Conservation (phyloP, 2,797 vertebrate genomes). For the Dallia pectoralis region DNA sequence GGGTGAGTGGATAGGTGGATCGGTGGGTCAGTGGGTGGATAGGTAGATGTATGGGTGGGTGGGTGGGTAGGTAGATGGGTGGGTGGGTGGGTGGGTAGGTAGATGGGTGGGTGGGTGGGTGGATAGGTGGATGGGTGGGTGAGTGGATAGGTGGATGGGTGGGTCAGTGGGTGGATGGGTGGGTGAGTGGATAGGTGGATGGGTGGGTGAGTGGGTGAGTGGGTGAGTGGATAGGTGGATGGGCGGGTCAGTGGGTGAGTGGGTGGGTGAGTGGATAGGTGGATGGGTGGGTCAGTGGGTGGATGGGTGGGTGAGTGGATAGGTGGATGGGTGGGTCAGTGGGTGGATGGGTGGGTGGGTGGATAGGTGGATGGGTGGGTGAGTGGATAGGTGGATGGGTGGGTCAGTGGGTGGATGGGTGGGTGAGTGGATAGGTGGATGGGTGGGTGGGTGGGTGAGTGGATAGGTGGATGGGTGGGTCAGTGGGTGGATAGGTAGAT, state of each 20-base stretch:
- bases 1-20: too few relatives aligned
- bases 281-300: too few relatives aligned
- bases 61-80: too few relatives aligned
- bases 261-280: too few relatives aligned
- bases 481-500: conserved; percentile 21
- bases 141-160: conserved; percentile 16
- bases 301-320: conserved; percentile 17
- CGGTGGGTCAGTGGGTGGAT: conserved; percentile 20
- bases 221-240: too few relatives aligned
- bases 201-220: conserved; percentile 31
- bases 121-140: too few relatives aligned
- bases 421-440: too few relatives aligned
- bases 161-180: too few relatives aligned
- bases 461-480: too few relatives aligned
- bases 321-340: too few relatives aligned
- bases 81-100: conserved; percentile 25
- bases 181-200: conserved; percentile 20
- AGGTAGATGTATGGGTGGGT: conserved; percentile 33
- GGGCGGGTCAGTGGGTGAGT: conserved; percentile 24
- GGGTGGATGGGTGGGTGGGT: too few relatives aligned
- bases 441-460: conserved; percentile 13
- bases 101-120: too few relatives aligned
- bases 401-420: not conserved
- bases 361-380: conserved; percentile 19
- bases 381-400: conserved; percentile 32